phyloP scores from a whole-genome alignment of 1,140 invertebrate genomes.

The Ylistrum balloti region DNA sequence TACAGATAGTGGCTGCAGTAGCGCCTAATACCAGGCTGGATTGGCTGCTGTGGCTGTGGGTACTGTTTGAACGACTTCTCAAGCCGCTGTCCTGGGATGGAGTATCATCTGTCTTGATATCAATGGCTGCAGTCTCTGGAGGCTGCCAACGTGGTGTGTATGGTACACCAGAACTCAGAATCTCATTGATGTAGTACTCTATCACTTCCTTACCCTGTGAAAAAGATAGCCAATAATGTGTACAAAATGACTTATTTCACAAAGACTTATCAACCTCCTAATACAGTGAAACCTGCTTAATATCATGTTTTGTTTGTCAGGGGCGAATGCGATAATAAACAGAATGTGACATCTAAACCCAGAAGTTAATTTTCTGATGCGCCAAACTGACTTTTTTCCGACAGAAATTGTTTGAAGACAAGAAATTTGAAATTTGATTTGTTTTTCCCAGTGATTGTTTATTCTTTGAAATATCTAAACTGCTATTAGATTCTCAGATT shows the following conservation, averaged over 20 bases:
- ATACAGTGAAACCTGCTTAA: no score
- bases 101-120: slow-evolving; percentile 59
- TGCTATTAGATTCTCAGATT: no score
- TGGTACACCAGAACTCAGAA: slow-evolving; percentile 92
- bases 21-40: slow-evolving; percentile 76
- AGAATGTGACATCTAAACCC: no score
- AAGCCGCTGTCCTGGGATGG: slow-evolving; percentile 78
- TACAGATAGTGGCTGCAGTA: slow-evolving; percentile 74
- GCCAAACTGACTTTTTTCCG: no score
- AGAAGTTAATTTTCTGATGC: no score
- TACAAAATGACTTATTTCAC: neutral
- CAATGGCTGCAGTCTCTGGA: slow-evolving; percentile 44
- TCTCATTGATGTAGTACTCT: slow-evolving; percentile 93
- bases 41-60: slow-evolving; percentile 71
- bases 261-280: no score
- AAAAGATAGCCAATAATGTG: neutral
- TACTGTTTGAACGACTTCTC: slow-evolving; percentile 75
- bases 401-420: no score
- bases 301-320: no score
- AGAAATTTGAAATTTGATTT: no score
- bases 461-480: no score
- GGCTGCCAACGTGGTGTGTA: slow-evolving; percentile 83
- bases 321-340: no score
- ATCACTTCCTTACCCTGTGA: slow-evolving; percentile 97
- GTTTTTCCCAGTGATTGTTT: no score